Conservation (phyloP, 2,113 vertebrate species). For the Pagrus major region DNA sequence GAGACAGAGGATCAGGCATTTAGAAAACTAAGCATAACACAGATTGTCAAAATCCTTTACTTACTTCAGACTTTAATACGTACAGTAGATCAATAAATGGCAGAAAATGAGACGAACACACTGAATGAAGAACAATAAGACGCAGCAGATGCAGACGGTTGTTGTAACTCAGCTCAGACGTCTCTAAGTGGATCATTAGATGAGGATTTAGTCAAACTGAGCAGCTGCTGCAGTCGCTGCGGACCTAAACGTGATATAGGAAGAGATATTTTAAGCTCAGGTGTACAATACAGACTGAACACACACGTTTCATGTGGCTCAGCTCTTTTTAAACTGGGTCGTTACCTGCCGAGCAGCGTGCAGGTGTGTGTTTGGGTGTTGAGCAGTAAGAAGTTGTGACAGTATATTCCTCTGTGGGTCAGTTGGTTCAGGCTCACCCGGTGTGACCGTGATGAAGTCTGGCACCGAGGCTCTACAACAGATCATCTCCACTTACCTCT, state of each 20-base stretch:
- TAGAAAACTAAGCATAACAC: too few species aligned
- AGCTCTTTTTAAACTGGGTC: slow-evolving; percentile 29
- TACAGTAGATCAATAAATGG: too few species aligned
- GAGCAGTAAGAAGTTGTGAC: background rate
- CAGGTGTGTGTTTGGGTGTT: background rate
- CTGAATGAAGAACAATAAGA: background rate
- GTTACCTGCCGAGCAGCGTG: background rate
- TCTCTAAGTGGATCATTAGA: slow-evolving; percentile 5
- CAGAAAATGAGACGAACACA: too few species aligned
- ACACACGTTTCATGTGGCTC: background rate
- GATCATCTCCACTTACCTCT: too few species aligned
- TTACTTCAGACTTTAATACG: too few species aligned
- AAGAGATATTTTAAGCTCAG: slow-evolving; percentile 9
- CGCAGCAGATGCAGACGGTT: background rate
- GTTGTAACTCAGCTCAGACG: background rate
- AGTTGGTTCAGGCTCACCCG: too few species aligned
- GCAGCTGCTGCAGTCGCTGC: background rate
- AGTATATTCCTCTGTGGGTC: background rate
- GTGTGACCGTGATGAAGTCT: too few species aligned
- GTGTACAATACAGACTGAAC: background rate
- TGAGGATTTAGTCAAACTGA: background rate
- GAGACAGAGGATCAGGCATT: too few species aligned
- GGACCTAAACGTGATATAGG: background rate
- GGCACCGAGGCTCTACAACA: too few species aligned
- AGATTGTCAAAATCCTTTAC: background rate